Conservation (phyloP, 2,113 vertebrate genomes). For the Vidua macroura region DNA sequence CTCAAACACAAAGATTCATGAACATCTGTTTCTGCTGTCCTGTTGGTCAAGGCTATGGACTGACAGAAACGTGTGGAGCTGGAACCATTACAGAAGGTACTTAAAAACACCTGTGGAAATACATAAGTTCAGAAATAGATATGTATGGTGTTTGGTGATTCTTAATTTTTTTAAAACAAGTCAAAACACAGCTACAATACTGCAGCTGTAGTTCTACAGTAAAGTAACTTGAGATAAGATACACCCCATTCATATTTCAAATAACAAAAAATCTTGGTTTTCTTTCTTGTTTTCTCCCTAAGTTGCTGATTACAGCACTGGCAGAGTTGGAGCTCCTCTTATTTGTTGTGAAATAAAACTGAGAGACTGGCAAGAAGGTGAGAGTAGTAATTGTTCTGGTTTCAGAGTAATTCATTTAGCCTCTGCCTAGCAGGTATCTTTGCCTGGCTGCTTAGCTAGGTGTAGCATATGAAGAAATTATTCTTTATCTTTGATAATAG, state of each 20-base stretch:
- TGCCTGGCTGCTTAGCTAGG: background rate
- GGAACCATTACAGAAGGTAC: slow-evolving; percentile 94
- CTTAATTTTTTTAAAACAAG: background rate
- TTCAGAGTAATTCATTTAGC: background rate
- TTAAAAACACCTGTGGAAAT: background rate
- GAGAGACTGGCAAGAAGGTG: slow-evolving; percentile 95
- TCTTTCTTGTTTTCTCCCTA: background rate
- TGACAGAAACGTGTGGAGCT: slow-evolving; percentile 95
- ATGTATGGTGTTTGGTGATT: background rate
- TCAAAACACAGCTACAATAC: background rate
- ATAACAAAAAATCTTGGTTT: background rate
- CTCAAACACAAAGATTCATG: slow-evolving; percentile 94
- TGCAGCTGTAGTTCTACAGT: background rate
- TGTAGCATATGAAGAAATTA: background rate
- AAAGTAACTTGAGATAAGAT: background rate
- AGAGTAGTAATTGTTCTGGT: background rate
- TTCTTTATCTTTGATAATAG: background rate
- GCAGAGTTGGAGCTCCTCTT: slow-evolving; percentile 93
- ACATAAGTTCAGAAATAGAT: fast-evolving
- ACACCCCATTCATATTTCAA: background rate
- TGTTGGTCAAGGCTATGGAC: slow-evolving; percentile 91
- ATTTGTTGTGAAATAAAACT: slow-evolving; percentile 93
- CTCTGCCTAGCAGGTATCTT: background rate
- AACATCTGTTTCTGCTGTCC: slow-evolving; percentile 98
- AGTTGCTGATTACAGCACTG: slow-evolving; percentile 87